phyloP scores from a whole-genome alignment of 2,888 invertebrate species.

The Acanthoscelides obtectus region DNA sequence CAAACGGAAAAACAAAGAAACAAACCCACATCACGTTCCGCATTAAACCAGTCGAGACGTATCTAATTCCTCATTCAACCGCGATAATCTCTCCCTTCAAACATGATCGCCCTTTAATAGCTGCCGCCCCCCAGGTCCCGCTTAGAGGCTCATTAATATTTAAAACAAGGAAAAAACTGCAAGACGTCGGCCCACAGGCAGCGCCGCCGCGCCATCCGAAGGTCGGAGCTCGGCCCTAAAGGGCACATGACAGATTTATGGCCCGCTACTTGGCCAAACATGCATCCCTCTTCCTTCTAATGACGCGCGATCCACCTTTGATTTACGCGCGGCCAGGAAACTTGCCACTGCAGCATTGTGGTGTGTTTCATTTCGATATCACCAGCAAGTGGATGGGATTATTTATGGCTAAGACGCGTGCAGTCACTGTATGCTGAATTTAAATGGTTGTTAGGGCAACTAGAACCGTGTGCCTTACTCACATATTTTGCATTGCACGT shows the following conservation, averaged over 20 bases:
- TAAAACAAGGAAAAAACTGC: background rate
- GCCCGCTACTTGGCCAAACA: conserved; percentile 13
- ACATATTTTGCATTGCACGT: no score
- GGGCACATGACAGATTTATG: conserved; percentile 35
- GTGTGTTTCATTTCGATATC: background rate
- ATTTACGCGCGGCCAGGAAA: conserved; percentile 29
- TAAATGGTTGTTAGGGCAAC: no score
- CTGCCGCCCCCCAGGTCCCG: background rate
- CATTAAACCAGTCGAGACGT: background rate
- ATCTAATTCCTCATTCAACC: background rate
- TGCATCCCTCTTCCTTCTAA: conserved; percentile 26
- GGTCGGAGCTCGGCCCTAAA: background rate
- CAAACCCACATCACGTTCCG: background rate
- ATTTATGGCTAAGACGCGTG: background rate
- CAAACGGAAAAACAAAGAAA: background rate
- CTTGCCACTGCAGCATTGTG: conserved; percentile 15
- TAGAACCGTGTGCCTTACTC: no score
- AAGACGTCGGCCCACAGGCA: background rate
- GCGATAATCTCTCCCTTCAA: background rate
- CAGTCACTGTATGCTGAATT: background rate
- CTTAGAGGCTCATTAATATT: background rate
- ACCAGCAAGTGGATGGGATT: background rate
- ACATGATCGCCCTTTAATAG: background rate
- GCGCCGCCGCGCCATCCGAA: background rate
- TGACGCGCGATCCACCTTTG: conserved; percentile 28